Evolutionary conservation across 2,888 invertebrate genomes (phyloP).

Genomic region (Pandemis cinnamomeana): DNA sequence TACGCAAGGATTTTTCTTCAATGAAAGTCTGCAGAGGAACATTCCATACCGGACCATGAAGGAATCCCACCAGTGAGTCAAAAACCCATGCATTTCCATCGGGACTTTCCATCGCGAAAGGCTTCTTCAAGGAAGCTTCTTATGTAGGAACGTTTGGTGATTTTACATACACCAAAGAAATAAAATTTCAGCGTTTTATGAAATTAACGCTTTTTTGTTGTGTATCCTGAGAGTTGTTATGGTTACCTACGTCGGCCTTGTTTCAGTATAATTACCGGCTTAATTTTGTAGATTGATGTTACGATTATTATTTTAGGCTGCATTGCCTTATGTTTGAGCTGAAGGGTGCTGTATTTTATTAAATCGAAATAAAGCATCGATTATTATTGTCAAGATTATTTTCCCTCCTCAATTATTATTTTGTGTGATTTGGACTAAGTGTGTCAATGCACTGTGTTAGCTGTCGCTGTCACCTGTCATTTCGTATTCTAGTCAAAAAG

Average conservation of each 20-base stretch:
- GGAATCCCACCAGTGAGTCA: conserved; percentile 95
- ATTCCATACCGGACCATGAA: conserved; percentile 97
- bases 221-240: conserved; percentile 48
- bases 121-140: background rate
- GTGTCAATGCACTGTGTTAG: background rate
- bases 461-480: background rate
- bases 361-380: background rate
- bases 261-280: background rate
- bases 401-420: background rate
- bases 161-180: background rate
- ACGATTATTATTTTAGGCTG: background rate
- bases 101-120: conserved; percentile 60
- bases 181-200: background rate
- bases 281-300: background rate
- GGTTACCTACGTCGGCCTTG: conserved; percentile 45
- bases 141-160: background rate
- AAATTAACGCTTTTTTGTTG: conserved; percentile 19
- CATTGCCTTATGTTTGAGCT: background rate
- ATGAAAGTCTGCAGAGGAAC: conserved; percentile 95
- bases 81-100: conserved; percentile 94
- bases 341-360: background rate
- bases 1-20: conserved; percentile 96
- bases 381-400: background rate
- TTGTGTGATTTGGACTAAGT: background rate
- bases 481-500: background rate